Percentiles rank a stretch among this genome's conserved stretches.
Conservation (phyloP, 2,113 vertebrate species). For the Dicentrarchus labrax region DNA sequence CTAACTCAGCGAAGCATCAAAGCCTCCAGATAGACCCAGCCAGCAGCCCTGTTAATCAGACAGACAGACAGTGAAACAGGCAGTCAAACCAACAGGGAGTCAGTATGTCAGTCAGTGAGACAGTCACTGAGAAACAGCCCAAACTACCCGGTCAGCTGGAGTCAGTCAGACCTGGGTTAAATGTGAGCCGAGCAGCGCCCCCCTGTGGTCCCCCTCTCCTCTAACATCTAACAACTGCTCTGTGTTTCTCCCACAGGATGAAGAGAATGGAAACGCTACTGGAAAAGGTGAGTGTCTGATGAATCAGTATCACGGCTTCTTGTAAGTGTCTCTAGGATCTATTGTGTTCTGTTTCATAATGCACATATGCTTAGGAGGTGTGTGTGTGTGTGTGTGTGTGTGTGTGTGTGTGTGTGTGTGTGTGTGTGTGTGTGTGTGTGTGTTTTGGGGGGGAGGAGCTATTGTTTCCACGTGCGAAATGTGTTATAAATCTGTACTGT, state of each 20-base stretch:
- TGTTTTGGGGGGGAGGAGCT: no score
- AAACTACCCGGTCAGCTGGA: slow-evolving; percentile 2
- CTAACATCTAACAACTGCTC: slow-evolving; percentile 28
- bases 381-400: neutral
- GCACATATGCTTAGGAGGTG: neutral
- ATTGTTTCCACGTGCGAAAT: no score
- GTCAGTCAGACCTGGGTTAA: neutral
- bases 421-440: no score
- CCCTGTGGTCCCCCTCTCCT: slow-evolving; percentile 23
- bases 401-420: no score
- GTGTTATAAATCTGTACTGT: neutral
- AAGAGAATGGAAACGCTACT: slow-evolving; percentile 91
- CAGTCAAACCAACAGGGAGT: neutral
- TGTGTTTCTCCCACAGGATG: slow-evolving; percentile 86
- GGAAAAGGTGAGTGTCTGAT: slow-evolving; percentile 80
- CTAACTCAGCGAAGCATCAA: slow-evolving; percentile 36
- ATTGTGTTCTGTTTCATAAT: neutral
- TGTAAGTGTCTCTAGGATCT: neutral
- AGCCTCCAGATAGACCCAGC: slow-evolving; percentile 5
- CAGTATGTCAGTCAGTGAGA: neutral
- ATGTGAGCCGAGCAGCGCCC: slow-evolving; percentile 15
- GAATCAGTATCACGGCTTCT: neutral
- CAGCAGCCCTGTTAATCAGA: neutral
- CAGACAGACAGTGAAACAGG: neutral
- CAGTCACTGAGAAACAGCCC: neutral